phyloP scores from a whole-genome alignment of 1,140 invertebrate genomes.

The Nephila pilipes region DNA sequence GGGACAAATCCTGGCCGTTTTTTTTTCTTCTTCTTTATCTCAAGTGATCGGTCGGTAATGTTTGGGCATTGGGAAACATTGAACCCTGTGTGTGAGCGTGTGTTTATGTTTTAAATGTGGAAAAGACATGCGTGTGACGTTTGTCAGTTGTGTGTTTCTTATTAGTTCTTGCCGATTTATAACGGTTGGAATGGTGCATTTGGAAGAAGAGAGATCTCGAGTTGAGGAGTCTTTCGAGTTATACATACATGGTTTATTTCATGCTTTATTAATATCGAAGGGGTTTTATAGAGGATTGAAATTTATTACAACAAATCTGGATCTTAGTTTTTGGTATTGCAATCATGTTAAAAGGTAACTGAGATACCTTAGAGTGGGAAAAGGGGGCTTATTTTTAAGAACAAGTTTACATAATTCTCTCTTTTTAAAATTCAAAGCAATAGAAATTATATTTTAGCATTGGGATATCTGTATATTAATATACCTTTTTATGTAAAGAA shows the following conservation, averaged over 20 bases:
- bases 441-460: too few relatives aligned
- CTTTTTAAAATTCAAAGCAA: too few relatives aligned
- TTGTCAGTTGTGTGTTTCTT: not conserved
- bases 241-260: not conserved
- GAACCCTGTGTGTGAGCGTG: slow-evolving; percentile 39
- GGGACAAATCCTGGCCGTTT: not conserved
- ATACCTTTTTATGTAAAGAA: too few relatives aligned
- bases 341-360: too few relatives aligned
- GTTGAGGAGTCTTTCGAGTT: too few relatives aligned
- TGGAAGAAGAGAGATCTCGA: not conserved
- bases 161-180: not conserved
- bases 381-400: too few relatives aligned
- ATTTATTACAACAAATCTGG: too few relatives aligned
- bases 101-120: slow-evolving; percentile 19
- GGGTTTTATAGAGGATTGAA: not conserved
- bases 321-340: too few relatives aligned
- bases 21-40: not conserved
- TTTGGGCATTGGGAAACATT: slow-evolving; percentile 57
- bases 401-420: too few relatives aligned
- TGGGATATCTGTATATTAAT: too few relatives aligned
- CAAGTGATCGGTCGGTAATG: not conserved
- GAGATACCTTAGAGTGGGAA: too few relatives aligned
- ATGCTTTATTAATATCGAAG: not conserved
- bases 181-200: not conserved
- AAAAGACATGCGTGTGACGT: slow-evolving; percentile 40